phyloP scores from a whole-genome alignment of 2,888 invertebrate species.

The Diplolepis rosae region DNA sequence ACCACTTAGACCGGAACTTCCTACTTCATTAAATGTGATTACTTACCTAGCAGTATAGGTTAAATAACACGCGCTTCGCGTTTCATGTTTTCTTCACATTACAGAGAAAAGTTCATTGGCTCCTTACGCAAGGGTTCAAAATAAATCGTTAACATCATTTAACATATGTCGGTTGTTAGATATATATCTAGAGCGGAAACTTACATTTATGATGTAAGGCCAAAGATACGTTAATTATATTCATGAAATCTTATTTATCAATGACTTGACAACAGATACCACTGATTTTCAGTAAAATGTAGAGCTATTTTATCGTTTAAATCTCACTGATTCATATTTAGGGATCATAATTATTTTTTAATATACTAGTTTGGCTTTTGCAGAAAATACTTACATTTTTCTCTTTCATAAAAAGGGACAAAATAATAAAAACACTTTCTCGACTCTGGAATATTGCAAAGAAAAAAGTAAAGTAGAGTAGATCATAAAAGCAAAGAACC shows the following conservation, averaged over 20 bases:
- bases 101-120: not conserved
- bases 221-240: not conserved
- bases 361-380: no score
- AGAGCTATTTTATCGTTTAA: no score
- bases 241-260: slow-evolving; percentile 11
- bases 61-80: slow-evolving; percentile 49
- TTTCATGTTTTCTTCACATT: slow-evolving; percentile 15
- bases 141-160: not conserved
- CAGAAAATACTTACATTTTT: no score
- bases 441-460: no score
- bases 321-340: not conserved
- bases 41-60: slow-evolving; percentile 46
- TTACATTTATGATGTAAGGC: not conserved
- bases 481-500: not conserved
- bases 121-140: not conserved
- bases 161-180: not conserved
- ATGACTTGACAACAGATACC: no score
- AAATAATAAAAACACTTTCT: no score
- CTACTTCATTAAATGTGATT: slow-evolving; percentile 60
- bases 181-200: slow-evolving; percentile 18
- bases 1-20: slow-evolving; percentile 49
- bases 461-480: not conserved
- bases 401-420: no score
- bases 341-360: no score
- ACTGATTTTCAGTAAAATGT: no score